Evolutionary conservation across 2,113 vertebrate genomes (phyloP).

Genomic region (Uropsilus gracilis): DNA sequence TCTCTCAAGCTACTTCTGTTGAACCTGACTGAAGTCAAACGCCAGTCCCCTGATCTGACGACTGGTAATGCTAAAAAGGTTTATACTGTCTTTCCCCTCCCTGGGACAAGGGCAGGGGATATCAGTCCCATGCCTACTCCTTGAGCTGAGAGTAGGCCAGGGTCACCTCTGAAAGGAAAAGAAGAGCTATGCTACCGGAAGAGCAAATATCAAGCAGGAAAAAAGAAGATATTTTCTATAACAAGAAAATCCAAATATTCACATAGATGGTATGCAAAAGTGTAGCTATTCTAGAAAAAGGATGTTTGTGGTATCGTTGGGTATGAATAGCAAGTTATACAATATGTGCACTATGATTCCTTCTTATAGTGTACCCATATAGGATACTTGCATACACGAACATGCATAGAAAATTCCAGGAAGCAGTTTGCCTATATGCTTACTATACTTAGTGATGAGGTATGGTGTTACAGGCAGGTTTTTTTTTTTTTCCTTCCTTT

Average conservation of each 20-base stretch:
- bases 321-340: neutral
- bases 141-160: neutral
- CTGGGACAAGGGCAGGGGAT: neutral
- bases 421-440: neutral
- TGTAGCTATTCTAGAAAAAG: neutral
- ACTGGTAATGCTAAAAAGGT: neutral
- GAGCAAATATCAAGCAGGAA: neutral
- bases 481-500: neutral
- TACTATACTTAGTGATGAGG: neutral
- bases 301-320: neutral
- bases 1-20: neutral
- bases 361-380: neutral
- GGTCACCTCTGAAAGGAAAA: neutral
- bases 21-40: neutral
- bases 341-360: neutral
- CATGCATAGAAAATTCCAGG: neutral
- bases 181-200: neutral
- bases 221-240: neutral
- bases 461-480: neutral
- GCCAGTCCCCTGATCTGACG: neutral
- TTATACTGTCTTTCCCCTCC: neutral
- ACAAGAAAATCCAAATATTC: slow-evolving; percentile 18
- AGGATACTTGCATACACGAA: neutral
- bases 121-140: neutral
- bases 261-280: neutral